Evolutionary conservation across 2,797 vertebrate genomes (phyloP), one percentile per base, ranked within the genome.

Genomic region (Caiman crocodilus): DNA sequence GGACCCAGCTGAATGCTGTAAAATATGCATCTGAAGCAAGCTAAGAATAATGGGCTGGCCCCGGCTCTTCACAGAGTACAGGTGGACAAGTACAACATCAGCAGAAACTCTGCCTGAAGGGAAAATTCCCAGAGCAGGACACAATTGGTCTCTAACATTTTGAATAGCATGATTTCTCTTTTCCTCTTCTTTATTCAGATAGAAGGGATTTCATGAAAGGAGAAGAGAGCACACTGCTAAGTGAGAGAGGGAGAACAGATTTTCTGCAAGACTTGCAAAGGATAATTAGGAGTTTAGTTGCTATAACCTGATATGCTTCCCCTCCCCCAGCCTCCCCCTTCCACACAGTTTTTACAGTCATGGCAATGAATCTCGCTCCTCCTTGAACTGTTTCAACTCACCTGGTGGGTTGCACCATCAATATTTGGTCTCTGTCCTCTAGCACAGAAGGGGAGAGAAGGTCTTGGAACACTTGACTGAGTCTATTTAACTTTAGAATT

Each of bases 371-470:
- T 57, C 55, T 79, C 23, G 35, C 75, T 57, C 2, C 12, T 76
- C 73, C 56, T 74, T 65, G 79, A 32, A 76, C 30, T 50, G 61
- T 59, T 57, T 55, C 61, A 58, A 11, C 59, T 75, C 14, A 1
- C 25, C 11, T 0, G 1, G 32, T 3, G n/a, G 60, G 14, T 65
- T 4, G 3, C 14, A 1, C 50, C 1, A 0, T 59, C 75, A 50
- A 0, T 0, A 10, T 2, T 28, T 0, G 0, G 35, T 50, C 67
- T 77, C 23, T 3, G 5, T 6, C 69, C 30, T 28, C 65, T 12
- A 11, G 17, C 14, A 61, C 32, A 23, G 32, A 59, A 59, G 57
- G n/a, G 30, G 21, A 35, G 25, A 18, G 21, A 14, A 6, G 32
- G 35, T 21, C 21, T 42, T 35, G 15, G 67, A 35, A 32, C 32